Evolutionary conservation across 2,888 invertebrate species (phyloP).

Genomic region (Palloptera scutellata): DNA sequence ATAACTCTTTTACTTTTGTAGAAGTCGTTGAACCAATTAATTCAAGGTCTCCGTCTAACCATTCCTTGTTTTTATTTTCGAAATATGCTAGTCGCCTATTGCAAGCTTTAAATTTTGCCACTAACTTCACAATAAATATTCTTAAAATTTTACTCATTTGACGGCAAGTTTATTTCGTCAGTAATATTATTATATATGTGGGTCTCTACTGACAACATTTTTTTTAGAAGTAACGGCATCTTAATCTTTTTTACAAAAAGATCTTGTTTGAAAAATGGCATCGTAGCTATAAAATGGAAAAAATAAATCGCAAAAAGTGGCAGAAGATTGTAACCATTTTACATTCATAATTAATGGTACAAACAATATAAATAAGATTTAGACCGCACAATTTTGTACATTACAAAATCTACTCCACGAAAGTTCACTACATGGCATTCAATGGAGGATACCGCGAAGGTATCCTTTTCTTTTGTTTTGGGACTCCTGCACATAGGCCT

Average conservation of each 20-base stretch:
- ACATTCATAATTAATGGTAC: background rate
- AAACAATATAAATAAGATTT: slow-evolving; percentile 18
- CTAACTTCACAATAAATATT: background rate
- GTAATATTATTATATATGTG: slow-evolving; percentile 9
- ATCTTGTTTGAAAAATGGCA: background rate
- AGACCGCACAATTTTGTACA: background rate
- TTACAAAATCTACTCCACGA: background rate
- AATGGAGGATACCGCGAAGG: slow-evolving; percentile 5
- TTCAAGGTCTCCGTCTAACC: background rate
- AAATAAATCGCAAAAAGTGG: slow-evolving; percentile 6
- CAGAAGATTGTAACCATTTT: background rate
- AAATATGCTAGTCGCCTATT: slow-evolving; percentile 6
- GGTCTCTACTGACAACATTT: background rate
- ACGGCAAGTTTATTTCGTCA: background rate
- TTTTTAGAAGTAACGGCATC: background rate
- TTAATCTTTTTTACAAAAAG: background rate
- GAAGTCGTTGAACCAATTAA: too few relatives aligned
- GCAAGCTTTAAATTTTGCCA: background rate
- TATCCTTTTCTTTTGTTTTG: slow-evolving; percentile 1
- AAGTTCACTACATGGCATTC: background rate
- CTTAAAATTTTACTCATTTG: background rate
- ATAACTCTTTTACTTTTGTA: too few relatives aligned
- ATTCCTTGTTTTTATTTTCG: slow-evolving; percentile 1
- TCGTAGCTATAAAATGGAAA: slow-evolving; percentile 9
- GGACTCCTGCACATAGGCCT: background rate